Percentiles rank a stretch among this genome's conserved stretches.
These are phyloP conservation scores for Columbina picui DNA, from an alignment of 2,113 vertebrate genomes.

Conservation along the genomic window DNA sequence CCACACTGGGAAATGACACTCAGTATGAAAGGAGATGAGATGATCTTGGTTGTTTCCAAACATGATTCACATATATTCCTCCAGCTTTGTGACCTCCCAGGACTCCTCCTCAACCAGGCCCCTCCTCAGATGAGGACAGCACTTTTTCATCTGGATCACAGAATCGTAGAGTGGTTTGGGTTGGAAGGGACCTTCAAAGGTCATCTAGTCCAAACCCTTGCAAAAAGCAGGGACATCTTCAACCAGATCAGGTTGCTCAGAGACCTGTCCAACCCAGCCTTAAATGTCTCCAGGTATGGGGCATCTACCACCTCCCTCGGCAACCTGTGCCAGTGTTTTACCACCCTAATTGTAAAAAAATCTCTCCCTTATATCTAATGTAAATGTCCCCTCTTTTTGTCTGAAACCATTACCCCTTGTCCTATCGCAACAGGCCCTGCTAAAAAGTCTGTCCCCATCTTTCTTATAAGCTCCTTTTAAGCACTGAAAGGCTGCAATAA, in stretches of 20 bases:
- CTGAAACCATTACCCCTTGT: not conserved
- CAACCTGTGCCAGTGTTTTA: not conserved
- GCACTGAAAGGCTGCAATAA: not conserved
- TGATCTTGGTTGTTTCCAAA: not conserved
- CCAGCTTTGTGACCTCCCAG: not conserved
- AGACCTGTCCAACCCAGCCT: not conserved
- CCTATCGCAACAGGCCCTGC: rapidly evolving
- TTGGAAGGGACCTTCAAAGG: not conserved
- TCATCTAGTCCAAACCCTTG: not conserved
- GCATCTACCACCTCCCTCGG: not conserved
- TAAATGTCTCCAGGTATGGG: not conserved
- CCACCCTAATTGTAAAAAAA: not conserved
- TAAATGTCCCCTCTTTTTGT: not conserved
- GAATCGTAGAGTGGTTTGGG: not conserved
- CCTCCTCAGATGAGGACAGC: not conserved
- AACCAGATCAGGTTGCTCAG: not conserved
- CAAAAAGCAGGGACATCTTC: not conserved
- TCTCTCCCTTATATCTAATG: not conserved
- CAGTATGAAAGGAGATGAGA: not conserved
- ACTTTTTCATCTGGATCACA: not conserved
- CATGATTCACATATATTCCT: not conserved
- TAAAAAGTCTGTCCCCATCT: not conserved
- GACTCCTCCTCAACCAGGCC: not conserved
- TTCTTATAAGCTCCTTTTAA: not conserved
- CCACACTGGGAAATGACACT: not conserved